A percentile compares a stretch with the other conserved stretches of the same genome.
These are phyloP conservation scores for Clamator glandarius DNA, from an alignment of 2,797 vertebrate genomes.

Conservation along the genomic window DNA sequence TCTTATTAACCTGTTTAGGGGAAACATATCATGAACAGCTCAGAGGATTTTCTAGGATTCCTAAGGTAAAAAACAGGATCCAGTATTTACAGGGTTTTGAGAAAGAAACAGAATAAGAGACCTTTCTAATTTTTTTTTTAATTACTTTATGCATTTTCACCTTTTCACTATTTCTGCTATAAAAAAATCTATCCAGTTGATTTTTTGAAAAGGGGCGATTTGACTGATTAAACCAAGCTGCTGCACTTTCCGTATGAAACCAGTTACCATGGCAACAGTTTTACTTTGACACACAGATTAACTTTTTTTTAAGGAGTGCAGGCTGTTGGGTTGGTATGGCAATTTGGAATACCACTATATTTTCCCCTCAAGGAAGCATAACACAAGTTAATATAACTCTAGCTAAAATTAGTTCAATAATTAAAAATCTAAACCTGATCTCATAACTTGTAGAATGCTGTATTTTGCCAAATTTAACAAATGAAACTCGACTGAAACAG, in stretches of 20 bases:
- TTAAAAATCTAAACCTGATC: slow-evolving; percentile 5
- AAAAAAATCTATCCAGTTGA: neutral
- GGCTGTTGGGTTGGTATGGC: slow-evolving; percentile 82
- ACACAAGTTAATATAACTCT: neutral
- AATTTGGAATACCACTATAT: slow-evolving; percentile 65
- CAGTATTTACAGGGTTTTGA: neutral
- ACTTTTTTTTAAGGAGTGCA: slow-evolving; percentile 74
- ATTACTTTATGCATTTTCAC: neutral
- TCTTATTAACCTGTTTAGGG: neutral
- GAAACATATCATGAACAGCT: neutral
- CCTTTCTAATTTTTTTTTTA: neutral
- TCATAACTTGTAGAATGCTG: neutral
- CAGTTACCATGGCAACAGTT: slow-evolving; percentile 77
- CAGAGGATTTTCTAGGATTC: neutral
- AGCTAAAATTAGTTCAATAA: neutral
- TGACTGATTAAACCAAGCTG: slow-evolving; percentile 76
- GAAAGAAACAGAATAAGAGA: neutral
- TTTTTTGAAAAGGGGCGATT: slow-evolving; percentile 67
- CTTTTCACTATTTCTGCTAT: neutral
- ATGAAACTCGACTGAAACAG: neutral
- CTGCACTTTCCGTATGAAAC: slow-evolving; percentile 75
- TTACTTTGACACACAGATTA: slow-evolving; percentile 76
- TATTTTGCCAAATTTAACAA: neutral
- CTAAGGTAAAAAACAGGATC: neutral
- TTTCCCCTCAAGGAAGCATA: neutral